Base-by-base conservation (phyloP, 2,888 invertebrate species). In the Eledone cirrhosa region DNA sequence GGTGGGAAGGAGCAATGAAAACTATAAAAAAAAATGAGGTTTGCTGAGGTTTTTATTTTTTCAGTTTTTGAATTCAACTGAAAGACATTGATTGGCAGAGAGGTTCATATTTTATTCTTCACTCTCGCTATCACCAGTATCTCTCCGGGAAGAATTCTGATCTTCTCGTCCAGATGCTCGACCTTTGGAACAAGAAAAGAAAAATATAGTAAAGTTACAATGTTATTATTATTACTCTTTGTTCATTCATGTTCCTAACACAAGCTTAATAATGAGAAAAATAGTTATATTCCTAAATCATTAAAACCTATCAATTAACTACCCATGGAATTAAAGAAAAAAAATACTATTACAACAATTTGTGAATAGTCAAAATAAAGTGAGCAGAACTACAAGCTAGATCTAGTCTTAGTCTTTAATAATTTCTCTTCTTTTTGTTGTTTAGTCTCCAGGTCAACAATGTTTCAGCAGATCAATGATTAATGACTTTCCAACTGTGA, bases 81-180 rank as follows among this genome's bases (percentile, higher is more conserved):
- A 72, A 72, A 72, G 72, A 33, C 22, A 41, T n/a, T 33, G 69
- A 19, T 33, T 27, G 19, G 8, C 31, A 2, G 14, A 16, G 27
- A 29, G 29, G 29, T 67, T 67, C 13, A 13, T 24, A 22, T 67
- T 13, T 33, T 72, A 72, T 72, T 41, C 41, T 41, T 72, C 72
- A 77, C 78, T 80, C 53, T 80, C 80, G 19, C 69, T 41, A 27
- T 80, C 76, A 47, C 65, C 72, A 59, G 63, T 69, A 22, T 78
- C 78, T 19, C 77, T 72, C 31, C 31, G 22, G 16, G 72, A 31
- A 13, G 72, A 78, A 29, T 76, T 77, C 13, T 69, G 74, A n/a
- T 69, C 80, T 75, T 76, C 77, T 63, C 78, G 81, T 16, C 80
- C 80, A 29, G 81, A 80, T 63, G 80, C 82, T 48, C 80, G 67